Conservation (phyloP, 1,140 invertebrate genomes). For the Papilio xuthus region DNA sequence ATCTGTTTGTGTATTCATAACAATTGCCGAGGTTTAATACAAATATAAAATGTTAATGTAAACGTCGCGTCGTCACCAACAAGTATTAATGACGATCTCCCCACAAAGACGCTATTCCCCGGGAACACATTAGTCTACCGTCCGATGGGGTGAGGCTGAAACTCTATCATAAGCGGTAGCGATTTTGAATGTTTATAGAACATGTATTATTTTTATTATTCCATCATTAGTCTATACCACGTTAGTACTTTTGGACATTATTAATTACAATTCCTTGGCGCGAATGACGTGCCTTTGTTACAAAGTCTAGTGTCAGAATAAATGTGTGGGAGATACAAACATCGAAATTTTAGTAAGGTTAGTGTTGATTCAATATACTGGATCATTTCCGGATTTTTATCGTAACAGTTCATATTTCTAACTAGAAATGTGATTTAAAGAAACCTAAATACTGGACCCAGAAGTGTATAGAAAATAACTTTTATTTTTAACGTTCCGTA, state of each 20-base stretch:
- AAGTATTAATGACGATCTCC: conserved; percentile 74
- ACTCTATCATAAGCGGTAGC: conserved; percentile 43
- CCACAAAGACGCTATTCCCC: conserved; percentile 74
- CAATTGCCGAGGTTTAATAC: conserved; percentile 67
- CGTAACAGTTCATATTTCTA: background rate
- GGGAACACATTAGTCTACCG: conserved; percentile 71
- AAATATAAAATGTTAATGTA: conserved; percentile 76
- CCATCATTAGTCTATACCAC: background rate
- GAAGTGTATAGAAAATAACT: background rate
- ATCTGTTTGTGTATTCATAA: conserved; percentile 60
- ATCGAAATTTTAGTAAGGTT: too few species aligned
- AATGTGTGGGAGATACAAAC: too few species aligned
- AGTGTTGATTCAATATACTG: too few species aligned
- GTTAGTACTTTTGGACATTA: too few species aligned
- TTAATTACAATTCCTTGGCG: too few species aligned
- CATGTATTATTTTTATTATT: background rate
- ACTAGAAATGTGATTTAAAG: background rate
- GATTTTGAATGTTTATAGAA: conserved; percentile 32
- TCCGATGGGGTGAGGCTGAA: conserved; percentile 40
- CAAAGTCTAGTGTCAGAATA: too few species aligned
- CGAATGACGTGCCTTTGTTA: too few species aligned
- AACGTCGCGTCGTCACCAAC: conserved; percentile 66
- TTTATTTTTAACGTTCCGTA: too few species aligned
- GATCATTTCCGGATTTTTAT: too few species aligned
- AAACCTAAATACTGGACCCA: background rate